Evolutionary conservation across 92 coral and sea anemone species (phyloP), one percentile per base, ranked within the genome.

Genomic region (Actinostola sp.): DNA sequence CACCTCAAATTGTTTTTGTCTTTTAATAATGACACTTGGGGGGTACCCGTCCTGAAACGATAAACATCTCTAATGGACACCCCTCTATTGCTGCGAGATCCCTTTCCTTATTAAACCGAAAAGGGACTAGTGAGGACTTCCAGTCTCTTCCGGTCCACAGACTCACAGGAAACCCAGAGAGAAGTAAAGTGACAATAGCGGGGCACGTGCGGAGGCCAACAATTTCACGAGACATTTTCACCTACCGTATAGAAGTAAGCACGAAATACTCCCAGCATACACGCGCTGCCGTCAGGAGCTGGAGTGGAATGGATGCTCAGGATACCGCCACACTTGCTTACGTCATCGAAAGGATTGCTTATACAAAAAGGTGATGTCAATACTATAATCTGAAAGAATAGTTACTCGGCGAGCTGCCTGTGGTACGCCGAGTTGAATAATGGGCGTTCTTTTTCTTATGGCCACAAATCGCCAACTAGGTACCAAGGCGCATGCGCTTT

Each of bases 161-260:
- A n/a, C n/a, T n/a, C n/a, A n/a, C n/a, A n/a, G n/a, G n/a, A n/a
- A n/a, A n/a, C n/a, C n/a, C n/a, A 48, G 13, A 13, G 54, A 48
- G 21, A 17, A 13, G 19, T 48, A 4, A 13, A n/a, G 16, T 8
- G 12, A 8, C 19, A 13, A 48, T 48, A 48, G 13, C 13, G 21
- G 3, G 4, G 13, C 19, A 4, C 13, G 13, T 17, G 13, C 12
- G 19, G 2, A 13, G n/a, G 13, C 13, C 13, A 48, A 13, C 19
- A 4, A 17, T 48, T 48, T 48, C 54, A 48, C 54, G 3, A 53
- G 25, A 7, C 17, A 53, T 53, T 13, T 14, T 4, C 20, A 6
- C 39, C 28, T 30, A 57, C 63, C 63, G 63, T 27, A 16, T 57
- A 57, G 28, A 57, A 57, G 39, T 27, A 57, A 8, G 10, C 63